Base-by-base conservation (phyloP, 2,888 invertebrate genomes). In the Rhodophaea formosa region DNA sequence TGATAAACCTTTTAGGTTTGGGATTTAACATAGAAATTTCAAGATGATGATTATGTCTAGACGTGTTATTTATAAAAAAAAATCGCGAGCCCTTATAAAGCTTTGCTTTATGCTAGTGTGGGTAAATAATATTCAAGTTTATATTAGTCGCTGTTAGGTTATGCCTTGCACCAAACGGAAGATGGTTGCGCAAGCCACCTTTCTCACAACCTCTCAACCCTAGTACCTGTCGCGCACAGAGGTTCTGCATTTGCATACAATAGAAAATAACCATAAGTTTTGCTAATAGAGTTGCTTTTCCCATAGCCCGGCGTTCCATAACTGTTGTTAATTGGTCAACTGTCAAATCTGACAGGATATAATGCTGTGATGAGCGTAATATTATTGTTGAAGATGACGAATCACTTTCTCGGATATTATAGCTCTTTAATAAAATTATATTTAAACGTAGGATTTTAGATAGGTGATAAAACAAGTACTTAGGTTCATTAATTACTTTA, bases 131-230 rank as follows among this genome's bases (percentile, higher is more conserved):
- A 23, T 23, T 23, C 23, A 2, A 23, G 2, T 3, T 23, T 23
- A 23, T 23, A 23, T 23, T 23, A 23, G 23, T 35, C 65, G 62
- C 67, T 59, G 17, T 8, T 1, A 51, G 17, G 63, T 62, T 51
- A 15, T 63, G 39, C 49, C 56, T 78, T 75, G 62, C 14, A 64
- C 70, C 71, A 61, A 47, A 57, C 56, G 49, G 17, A 32, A 47
- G 56, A 58, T 53, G 46, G 70, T 86, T 86, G 66, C 79, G 67
- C 77, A 82, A 83, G 52, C 59, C 69, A 79, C 82, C 82, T 84
- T 84, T 84, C 84, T 73, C 82, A 83, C 70, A 82, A 84, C 84
- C 84, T 85, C 80, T 78, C 67, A 67, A 77, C 76, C 69, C 59
- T 62, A 71, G 62, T 71, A 73, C 71, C 67, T 64, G 65, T 68